phyloP scores from a whole-genome alignment of 2,888 invertebrate genomes.

The Steinernema carpocapsae region DNA sequence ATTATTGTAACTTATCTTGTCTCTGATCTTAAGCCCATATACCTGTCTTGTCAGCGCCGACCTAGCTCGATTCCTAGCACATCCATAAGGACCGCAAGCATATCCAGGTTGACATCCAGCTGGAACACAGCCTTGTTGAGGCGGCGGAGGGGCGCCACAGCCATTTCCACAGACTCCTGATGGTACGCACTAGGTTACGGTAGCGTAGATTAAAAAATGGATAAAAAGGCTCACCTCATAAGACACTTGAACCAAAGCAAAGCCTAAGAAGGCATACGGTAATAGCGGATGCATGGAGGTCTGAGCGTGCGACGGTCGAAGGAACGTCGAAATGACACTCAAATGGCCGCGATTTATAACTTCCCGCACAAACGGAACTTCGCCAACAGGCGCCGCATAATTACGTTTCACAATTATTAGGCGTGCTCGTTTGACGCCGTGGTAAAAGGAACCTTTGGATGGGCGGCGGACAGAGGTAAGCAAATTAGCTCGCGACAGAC shows the following conservation, averaged over 20 bases:
- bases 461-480: not conserved
- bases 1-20: slow-evolving; percentile 16
- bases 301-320: too few relatives aligned
- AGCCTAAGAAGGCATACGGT: not conserved
- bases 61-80: slow-evolving; percentile 62
- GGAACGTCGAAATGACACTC: not conserved
- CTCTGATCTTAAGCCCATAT: slow-evolving; percentile 31
- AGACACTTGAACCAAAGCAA: not conserved
- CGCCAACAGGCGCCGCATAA: not conserved
- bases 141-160: slow-evolving; percentile 54
- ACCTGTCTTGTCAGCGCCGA: slow-evolving; percentile 61
- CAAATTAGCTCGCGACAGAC: not conserved
- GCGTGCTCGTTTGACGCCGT: not conserved
- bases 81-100: slow-evolving; percentile 64
- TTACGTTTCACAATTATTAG: slow-evolving; percentile 13
- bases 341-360: not conserved
- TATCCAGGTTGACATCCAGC: slow-evolving; percentile 63
- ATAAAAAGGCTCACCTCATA: not conserved
- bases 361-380: not conserved
- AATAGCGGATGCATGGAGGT: not conserved
- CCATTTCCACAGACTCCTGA: slow-evolving; percentile 60
- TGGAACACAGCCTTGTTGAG: slow-evolving; percentile 47
- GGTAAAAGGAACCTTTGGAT: not conserved
- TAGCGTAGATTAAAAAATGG: not conserved
- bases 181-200: slow-evolving; percentile 49